A percentile compares a stretch with the other conserved stretches of the same genome.
These are phyloP conservation scores for Caloenas nicobarica DNA, from an alignment of 2,113 vertebrate genomes.

Conservation along the genomic window DNA sequence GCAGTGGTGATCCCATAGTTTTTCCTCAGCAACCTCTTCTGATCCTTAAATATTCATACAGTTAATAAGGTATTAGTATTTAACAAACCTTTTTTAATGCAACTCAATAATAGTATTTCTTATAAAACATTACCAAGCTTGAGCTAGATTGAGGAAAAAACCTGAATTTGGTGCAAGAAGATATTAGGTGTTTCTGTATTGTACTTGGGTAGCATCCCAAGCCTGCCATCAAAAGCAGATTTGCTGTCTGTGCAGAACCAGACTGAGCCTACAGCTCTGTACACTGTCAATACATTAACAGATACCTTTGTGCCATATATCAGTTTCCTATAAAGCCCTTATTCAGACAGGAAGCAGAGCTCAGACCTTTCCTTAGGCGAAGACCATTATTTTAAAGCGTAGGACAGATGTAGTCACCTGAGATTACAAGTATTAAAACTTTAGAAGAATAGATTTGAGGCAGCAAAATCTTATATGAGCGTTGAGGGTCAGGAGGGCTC, in stretches of 20 bases:
- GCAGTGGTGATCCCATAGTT: neutral
- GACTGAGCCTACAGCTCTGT: neutral
- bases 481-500: neutral
- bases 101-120: neutral
- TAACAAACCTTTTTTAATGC: neutral
- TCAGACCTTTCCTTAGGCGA: neutral
- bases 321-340: neutral
- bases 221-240: neutral
- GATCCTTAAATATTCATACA: neutral
- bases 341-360: neutral
- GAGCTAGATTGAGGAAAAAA: neutral
- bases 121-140: neutral
- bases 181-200: neutral
- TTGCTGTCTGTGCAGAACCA: neutral
- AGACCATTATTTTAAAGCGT: neutral
- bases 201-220: neutral
- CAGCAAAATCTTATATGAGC: neutral
- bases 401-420: neutral
- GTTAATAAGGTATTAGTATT: neutral
- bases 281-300: rapidly evolving
- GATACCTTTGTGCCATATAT: neutral
- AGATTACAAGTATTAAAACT: neutral
- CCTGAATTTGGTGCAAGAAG: neutral
- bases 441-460: neutral
- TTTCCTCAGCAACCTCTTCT: neutral